Base-by-base conservation (phyloP, 2,888 invertebrate species). In the Xanthorhoe designata region DNA sequence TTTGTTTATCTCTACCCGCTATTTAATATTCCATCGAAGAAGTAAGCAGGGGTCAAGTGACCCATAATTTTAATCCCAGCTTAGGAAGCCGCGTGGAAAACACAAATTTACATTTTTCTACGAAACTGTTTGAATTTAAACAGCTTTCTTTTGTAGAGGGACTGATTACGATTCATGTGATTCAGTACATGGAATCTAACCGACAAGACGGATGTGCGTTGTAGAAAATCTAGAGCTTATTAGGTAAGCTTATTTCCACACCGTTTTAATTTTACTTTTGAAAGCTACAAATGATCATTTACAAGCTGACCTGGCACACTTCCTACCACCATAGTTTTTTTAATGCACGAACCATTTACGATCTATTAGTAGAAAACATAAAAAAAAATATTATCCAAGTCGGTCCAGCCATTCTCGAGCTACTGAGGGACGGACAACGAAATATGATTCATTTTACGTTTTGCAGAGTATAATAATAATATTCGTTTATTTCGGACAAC, bases 41-140 rank as follows among this genome's bases (percentile, higher is more conserved):
- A 76, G 82, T 78, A 78, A 79, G 79, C 80, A 68, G 78, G 83
- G 88, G 85, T 87, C 88, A 85, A 85, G 78, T 87, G 84, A 85
- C 84, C 88, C 88, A 88, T 89, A 88, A 89, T 82, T 90, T 80
- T 81, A 76, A 84, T 83, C 83, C 81, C 73, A 52, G 57, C 67
- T 55, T 54, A 61, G 66, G 68, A 66, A 75, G 49, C 69, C 76
- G 75, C 76, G 80, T 81, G 81, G 83, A 86, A 84, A 84, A 80
- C 79, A 75, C 74, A 76, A 76, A 84, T 88, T 88, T 87, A 89
- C 86, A 87, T 85, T 82, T 84, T 90, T 89, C 91, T 79, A 79
- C 78, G 91, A 88, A 90, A 82, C 78, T 72, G 80, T 80, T 77
- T 84, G 81, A 82, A 86, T 79, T 79, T 79, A 77, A 78, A 77